Evolutionary conservation across 2,888 invertebrate species (phyloP).

Genomic region (Rotaria macrura): DNA sequence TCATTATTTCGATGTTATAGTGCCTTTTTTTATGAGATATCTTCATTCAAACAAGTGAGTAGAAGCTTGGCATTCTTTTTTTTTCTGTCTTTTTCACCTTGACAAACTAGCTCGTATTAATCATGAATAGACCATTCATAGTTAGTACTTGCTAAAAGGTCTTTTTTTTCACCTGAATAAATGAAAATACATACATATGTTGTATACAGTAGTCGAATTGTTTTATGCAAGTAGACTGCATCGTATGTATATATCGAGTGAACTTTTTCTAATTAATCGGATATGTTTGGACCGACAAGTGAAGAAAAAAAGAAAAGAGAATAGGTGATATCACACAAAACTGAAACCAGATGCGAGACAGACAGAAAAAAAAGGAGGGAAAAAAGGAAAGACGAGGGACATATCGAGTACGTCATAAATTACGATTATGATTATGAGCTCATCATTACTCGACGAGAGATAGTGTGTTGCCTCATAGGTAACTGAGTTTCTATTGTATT

Average conservation of each 20-base stretch:
- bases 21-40: neutral
- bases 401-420: constrained; percentile 1
- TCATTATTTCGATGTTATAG: neutral
- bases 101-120: neutral
- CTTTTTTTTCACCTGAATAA: neutral
- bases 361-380: neutral
- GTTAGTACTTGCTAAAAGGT: neutral
- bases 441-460: neutral
- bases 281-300: neutral
- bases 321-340: constrained; percentile 6
- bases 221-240: neutral
- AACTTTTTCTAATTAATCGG: constrained; percentile 7
- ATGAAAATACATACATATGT: neutral
- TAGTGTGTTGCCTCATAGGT: neutral
- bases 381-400: neutral
- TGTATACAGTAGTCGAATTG: neutral
- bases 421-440: constrained; percentile 12
- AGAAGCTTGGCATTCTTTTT: neutral
- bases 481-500: neutral
- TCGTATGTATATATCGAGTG: neutral
- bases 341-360: constrained; percentile 6
- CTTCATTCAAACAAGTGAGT: neutral
- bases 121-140: neutral
- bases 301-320: neutral
- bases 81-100: neutral